phyloP scores from a whole-genome alignment of 2,113 vertebrate species.

The Patagioenas fasciata region DNA sequence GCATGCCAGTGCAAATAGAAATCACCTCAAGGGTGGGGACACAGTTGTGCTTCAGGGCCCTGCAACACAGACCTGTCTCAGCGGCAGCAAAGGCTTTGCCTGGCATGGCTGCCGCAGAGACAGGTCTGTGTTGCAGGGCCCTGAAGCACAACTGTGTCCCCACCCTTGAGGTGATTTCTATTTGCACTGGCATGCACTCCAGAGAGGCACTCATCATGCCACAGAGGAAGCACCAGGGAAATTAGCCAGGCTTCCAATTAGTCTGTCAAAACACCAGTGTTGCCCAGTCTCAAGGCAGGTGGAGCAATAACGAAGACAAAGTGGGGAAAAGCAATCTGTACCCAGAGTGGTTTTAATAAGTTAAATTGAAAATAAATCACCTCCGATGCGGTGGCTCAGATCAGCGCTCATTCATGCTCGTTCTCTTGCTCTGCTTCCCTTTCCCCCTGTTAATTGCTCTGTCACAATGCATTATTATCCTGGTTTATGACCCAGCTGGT shows the following conservation, averaged over 20 bases:
- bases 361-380: slow-evolving; percentile 31
- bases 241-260: not conserved
- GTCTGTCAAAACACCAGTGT: not conserved
- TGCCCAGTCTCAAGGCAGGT: not conserved
- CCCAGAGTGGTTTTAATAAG: not conserved
- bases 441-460: not conserved
- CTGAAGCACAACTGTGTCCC: not conserved
- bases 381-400: not conserved
- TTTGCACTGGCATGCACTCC: not conserved
- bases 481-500: not conserved
- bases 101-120: fast-evolving
- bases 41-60: not conserved
- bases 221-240: not conserved
- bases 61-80: not conserved
- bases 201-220: too few relatives aligned
- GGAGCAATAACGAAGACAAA: not conserved
- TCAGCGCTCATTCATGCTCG: not conserved
- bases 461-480: not conserved
- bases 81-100: not conserved
- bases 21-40: not conserved
- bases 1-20: not conserved
- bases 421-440: not conserved
- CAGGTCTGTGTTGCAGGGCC: not conserved
- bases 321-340: not conserved
- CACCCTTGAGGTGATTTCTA: fast-evolving